phyloP scores from a whole-genome alignment of 1,140 invertebrate species.

The Diorhabda carinulata region DNA sequence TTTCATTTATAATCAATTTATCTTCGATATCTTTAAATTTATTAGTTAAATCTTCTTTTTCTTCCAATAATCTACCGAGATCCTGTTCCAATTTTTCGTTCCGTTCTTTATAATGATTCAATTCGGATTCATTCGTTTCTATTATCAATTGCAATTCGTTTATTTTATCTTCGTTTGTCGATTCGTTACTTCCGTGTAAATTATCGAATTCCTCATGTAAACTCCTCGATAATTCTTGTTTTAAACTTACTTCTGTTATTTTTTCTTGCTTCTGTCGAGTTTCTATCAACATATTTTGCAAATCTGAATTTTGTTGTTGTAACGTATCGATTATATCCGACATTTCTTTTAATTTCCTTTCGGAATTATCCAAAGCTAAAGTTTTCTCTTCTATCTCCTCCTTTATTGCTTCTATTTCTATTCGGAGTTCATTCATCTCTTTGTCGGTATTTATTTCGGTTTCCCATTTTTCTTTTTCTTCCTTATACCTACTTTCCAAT shows the following conservation, averaged over 20 bases:
- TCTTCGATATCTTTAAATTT: constrained; percentile 53
- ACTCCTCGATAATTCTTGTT: constrained; percentile 34
- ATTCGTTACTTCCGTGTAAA: constrained; percentile 18
- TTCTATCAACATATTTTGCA: constrained; percentile 30
- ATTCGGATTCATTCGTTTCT: constrained; percentile 65
- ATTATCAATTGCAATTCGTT: constrained; percentile 69
- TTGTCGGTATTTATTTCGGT: constrained; percentile 40
- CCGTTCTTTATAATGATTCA: constrained; percentile 59
- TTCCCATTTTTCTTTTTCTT: constrained; percentile 43
- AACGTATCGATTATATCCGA: constrained; percentile 23
- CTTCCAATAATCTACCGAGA: constrained; percentile 53
- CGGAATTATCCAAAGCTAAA: constrained; percentile 38
- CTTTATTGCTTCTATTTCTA: constrained; percentile 39
- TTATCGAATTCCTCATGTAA: constrained; percentile 28
- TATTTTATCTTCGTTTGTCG: constrained; percentile 56
- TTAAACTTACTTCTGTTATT: constrained; percentile 30
- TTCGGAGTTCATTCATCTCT: constrained; percentile 37
- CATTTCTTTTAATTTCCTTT: constrained; percentile 21
- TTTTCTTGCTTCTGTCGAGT: constrained; percentile 30
- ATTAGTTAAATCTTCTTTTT: constrained; percentile 53
- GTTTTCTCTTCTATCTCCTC: constrained; percentile 34
- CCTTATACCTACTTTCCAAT: constrained; percentile 54
- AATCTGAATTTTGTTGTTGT: constrained; percentile 24
- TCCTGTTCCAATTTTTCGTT: constrained; percentile 59
- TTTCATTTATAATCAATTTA: constrained; percentile 54